These are phyloP conservation scores for Erebia ligea DNA, from an alignment of 2,888 invertebrate genomes.

Conservation along the genomic window DNA sequence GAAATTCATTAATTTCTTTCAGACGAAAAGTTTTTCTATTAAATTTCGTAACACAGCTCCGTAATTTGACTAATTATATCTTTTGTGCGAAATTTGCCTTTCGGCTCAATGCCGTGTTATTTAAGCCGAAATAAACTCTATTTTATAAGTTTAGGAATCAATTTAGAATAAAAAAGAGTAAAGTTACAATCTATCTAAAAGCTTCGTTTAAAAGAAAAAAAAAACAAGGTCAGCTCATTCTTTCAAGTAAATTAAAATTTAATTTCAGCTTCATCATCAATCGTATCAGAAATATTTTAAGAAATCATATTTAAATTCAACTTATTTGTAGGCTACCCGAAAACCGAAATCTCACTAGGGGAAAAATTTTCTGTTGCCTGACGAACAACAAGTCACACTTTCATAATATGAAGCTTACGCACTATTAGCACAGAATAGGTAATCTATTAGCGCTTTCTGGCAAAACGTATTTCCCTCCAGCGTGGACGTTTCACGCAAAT, in stretches of 20 bases:
- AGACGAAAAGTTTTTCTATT: conserved; percentile 35
- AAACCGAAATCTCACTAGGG: too few relatives aligned
- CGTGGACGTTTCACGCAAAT: too few relatives aligned
- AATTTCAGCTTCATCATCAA: conserved; percentile 4
- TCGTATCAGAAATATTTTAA: neutral
- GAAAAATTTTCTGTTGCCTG: too few relatives aligned
- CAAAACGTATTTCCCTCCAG: too few relatives aligned
- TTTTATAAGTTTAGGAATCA: neutral
- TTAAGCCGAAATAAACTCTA: conserved; percentile 18
- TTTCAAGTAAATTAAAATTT: conserved; percentile 8
- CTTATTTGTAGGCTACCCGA: too few relatives aligned
- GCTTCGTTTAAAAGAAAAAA: conserved; percentile 10
- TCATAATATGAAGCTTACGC: too few relatives aligned
- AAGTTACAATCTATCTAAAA: neutral
- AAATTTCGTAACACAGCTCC: conserved; percentile 36
- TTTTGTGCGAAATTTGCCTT: conserved; percentile 30
- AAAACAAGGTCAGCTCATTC: conserved; percentile 4
- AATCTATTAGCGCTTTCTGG: too few relatives aligned
- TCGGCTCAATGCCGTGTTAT: conserved; percentile 21
- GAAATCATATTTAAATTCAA: neutral
- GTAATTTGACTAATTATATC: conserved; percentile 41
- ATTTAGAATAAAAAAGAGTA: conserved; percentile 2
- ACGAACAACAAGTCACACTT: too few relatives aligned
- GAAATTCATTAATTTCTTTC: conserved; percentile 31
- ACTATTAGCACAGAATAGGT: too few relatives aligned